Percentiles rank a stretch among this genome's conserved stretches.
These are phyloP conservation scores for Dolomedes plantarius DNA, from an alignment of 2,888 invertebrate genomes.

Conservation along the genomic window DNA sequence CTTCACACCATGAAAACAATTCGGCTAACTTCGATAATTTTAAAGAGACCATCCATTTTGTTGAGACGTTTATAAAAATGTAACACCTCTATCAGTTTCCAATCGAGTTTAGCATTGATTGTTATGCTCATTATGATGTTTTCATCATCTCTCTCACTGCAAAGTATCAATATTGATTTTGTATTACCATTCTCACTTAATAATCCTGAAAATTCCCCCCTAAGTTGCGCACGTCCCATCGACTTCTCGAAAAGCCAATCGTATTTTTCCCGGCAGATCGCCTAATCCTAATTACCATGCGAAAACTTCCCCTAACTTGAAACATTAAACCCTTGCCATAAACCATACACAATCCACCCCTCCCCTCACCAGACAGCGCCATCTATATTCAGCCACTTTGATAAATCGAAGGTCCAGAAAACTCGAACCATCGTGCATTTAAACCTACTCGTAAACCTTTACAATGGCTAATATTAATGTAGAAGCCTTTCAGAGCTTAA, in stretches of 20 bases:
- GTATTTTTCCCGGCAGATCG: not conserved
- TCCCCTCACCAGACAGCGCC: not conserved
- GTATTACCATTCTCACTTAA: not conserved
- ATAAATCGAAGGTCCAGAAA: slow-evolving; percentile 22
- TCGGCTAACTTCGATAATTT: too few relatives aligned
- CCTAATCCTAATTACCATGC: slow-evolving; percentile 15
- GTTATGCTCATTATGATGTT: not conserved
- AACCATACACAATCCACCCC: not conserved
- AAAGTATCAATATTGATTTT: not conserved
- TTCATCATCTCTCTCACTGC: not conserved
- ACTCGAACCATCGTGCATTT: not conserved
- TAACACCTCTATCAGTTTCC: too few relatives aligned
- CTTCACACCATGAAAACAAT: too few relatives aligned
- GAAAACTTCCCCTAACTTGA: not conserved
- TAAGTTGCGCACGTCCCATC: not conserved
- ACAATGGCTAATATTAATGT: slow-evolving; percentile 22
- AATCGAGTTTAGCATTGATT: not conserved
- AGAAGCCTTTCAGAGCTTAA: slow-evolving; percentile 20
- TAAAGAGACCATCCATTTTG: too few relatives aligned
- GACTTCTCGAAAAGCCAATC: not conserved
- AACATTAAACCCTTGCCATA: slow-evolving; percentile 16
- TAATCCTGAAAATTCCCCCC: not conserved
- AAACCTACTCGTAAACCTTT: slow-evolving; percentile 22
- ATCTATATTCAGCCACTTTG: slow-evolving; percentile 23
- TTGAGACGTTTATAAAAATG: too few relatives aligned